phyloP scores from a whole-genome alignment of 2,888 invertebrate species.

The Helicoverpa assulta region DNA sequence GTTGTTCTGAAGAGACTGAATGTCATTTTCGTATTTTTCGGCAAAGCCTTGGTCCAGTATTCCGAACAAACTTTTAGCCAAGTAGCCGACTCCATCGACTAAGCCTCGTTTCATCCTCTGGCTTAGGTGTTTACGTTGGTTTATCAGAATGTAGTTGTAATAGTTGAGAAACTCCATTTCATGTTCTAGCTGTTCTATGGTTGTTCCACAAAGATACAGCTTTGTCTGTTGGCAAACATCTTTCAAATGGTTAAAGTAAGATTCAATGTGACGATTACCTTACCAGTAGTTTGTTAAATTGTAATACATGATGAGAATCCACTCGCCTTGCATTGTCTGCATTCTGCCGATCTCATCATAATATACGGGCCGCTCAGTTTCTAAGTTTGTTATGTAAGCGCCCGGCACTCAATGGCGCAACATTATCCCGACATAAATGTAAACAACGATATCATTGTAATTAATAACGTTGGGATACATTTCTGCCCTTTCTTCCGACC shows the following conservation, averaged over 20 bases:
- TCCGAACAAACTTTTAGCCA: conserved; percentile 21
- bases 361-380: conserved; percentile 17
- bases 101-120: conserved; percentile 18
- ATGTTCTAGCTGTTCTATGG: conserved; percentile 20
- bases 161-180: conserved; percentile 23
- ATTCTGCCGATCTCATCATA: conserved; percentile 23
- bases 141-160: conserved; percentile 21
- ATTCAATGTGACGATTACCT: neutral
- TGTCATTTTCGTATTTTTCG: conserved; percentile 26
- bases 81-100: conserved; percentile 22
- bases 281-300: conserved; percentile 21
- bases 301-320: conserved; percentile 31
- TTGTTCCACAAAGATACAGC: conserved; percentile 4
- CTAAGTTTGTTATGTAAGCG: conserved; percentile 7
- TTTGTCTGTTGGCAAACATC: neutral
- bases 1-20: conserved; percentile 12
- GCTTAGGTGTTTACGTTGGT: conserved; percentile 20
- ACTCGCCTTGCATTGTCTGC: conserved; percentile 45
- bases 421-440: neutral
- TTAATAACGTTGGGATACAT: no score
- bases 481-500: no score
- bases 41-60: conserved; percentile 26
- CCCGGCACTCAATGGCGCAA: neutral
- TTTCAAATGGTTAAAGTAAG: conserved; percentile 11
- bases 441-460: no score